Base-by-base conservation (phyloP, 2,888 invertebrate genomes). In the Euzophera pinguis region DNA sequence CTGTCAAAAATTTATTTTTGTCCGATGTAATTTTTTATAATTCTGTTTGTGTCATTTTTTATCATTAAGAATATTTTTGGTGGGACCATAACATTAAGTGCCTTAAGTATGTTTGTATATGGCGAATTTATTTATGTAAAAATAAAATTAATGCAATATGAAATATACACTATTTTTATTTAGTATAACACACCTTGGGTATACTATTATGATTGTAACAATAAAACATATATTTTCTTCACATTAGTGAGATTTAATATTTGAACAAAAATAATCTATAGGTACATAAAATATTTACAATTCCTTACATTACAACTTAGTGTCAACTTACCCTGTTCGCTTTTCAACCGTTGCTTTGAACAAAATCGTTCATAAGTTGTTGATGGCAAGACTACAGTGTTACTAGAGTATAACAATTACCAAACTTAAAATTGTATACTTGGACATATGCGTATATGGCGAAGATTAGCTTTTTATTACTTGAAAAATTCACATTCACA, bases 181-280 rank as follows among this genome's bases (percentile, higher is more conserved):
- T 39, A 45, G 16, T 50, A 32, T 7, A 9, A 10, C 45, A 35
- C 13, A 17, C 52, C 47, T 49, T 35, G 32, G 17, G 42, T 29
- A 32, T 35, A 22, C 13, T 38, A 41, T 32, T 35, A 32, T n/a
- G 32, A 7, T 34, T 14, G 39, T 35, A 1, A 17, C 32, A 79
- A 69, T 70, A 53, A 82, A 83, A 78, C 63, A 69, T 58, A 42
- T 63, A 53, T 49, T 65, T 67, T 65, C 66, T 72, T 85, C 88
- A 87, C 88, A 77, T 77, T 48, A 77, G 87, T 89, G 85, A 88
- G 68, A 65, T 89, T 89, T 88, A 84, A 82, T 84, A 84, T 86
- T 81, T 87, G 87, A 89, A 90, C 89, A 89, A 87, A 89, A 87
- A 88, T 88, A 87, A 75, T 87, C 80, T 86, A 82, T 81, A 71